Percentiles rank a stretch among this genome's conserved stretches.
Evolutionary conservation across 1,140 invertebrate genomes (phyloP).

Genomic region (Eriocheir sinensis): DNA sequence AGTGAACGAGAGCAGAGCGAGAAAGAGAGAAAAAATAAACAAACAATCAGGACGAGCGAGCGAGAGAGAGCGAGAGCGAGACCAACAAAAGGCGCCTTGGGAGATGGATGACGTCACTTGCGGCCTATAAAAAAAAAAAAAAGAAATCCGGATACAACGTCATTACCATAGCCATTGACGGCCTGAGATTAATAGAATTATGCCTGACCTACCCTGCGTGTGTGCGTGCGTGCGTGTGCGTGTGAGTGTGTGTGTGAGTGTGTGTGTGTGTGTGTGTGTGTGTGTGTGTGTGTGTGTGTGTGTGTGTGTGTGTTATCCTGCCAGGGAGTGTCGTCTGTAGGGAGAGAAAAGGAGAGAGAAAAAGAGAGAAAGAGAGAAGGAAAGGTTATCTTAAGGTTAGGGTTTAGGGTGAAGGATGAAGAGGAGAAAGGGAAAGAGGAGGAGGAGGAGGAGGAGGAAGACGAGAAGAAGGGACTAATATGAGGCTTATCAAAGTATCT

Average conservation of each 20-base stretch:
- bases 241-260: conserved; percentile 44
- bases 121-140: too few species aligned
- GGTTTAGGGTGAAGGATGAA: not conserved
- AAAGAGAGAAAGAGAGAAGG: not conserved
- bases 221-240: conserved; percentile 35
- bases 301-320: conserved; percentile 45
- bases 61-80: too few species aligned
- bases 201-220: not conserved
- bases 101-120: not conserved
- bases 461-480: too few species aligned
- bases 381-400: not conserved
- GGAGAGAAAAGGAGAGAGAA: too few species aligned
- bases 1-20: too few species aligned
- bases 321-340: too few species aligned
- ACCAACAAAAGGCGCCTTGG: not conserved
- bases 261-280: conserved; percentile 61
- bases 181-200: conserved; percentile 17
- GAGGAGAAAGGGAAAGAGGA: not conserved
- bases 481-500: too few species aligned
- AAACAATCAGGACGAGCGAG: not conserved
- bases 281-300: conserved; percentile 46
- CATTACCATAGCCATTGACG: conserved; percentile 44
- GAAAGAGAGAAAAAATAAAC: conserved; percentile 1
- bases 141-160: not conserved
- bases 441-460: too few species aligned